These are phyloP conservation scores for Dryobates pubescens DNA, from an alignment of 2,797 vertebrate species.

Conservation along the genomic window DNA sequence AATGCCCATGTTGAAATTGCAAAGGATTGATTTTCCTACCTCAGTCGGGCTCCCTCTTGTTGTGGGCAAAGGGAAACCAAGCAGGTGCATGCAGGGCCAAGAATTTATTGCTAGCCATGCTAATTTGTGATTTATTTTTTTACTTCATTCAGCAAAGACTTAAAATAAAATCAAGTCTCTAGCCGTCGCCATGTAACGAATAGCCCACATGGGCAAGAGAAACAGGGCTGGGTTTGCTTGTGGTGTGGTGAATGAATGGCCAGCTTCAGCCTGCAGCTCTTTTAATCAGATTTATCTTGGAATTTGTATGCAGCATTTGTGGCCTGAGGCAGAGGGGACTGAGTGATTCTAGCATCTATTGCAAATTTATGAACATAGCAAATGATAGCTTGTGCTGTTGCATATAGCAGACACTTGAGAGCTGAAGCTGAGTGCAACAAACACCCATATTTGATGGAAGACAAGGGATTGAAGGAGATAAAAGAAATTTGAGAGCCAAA, in stretches of 20 bases:
- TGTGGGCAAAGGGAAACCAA: background rate
- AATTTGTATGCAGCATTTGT: background rate
- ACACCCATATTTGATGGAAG: background rate
- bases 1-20: background rate
- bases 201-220: background rate
- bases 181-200: background rate
- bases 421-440: background rate
- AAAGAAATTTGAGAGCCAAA: background rate
- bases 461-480: background rate
- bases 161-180: background rate
- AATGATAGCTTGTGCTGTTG: background rate
- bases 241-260: background rate
- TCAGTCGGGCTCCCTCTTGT: background rate
- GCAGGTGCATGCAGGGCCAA: fast-evolving
- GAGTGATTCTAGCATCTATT: background rate
- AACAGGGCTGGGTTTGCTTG: background rate
- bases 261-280: background rate
- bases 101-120: background rate
- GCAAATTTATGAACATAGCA: background rate
- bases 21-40: background rate
- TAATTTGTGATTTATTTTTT: background rate
- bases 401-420: background rate
- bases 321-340: background rate
- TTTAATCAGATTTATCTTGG: background rate
- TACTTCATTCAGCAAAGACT: background rate